Percentiles rank a stretch among this genome's conserved stretches.
Evolutionary conservation across 2,797 vertebrate species (phyloP).

Genomic region (Hippopotamyrus pictus): DNA sequence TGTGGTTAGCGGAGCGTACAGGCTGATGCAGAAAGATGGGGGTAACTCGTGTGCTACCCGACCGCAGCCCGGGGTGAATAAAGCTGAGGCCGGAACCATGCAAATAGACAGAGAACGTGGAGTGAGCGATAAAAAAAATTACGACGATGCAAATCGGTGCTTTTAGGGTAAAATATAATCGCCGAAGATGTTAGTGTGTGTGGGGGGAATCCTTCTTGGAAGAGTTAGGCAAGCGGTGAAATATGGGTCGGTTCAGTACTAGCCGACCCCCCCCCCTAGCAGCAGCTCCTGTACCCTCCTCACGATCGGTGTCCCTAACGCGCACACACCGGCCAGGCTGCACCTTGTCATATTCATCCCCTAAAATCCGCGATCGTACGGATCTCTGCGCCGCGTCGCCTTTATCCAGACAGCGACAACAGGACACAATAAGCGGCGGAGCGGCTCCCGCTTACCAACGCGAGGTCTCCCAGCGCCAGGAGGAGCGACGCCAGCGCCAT

Average conservation of each 20-base stretch:
- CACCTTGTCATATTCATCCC: not conserved
- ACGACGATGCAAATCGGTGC: not conserved
- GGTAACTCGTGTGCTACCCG: not conserved
- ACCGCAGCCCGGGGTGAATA: not conserved
- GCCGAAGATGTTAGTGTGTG: not conserved
- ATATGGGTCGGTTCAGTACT: conserved; percentile 62
- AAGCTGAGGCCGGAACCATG: not conserved
- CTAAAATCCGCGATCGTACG: not conserved
- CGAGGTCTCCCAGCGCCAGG: conserved; percentile 54
- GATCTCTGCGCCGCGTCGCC: not conserved
- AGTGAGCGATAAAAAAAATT: not conserved
- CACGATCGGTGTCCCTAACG: conserved; percentile 20
- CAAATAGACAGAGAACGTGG: not conserved
- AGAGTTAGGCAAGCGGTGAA: conserved; percentile 24
- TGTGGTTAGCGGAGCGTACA: not conserved
- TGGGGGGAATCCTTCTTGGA: not conserved
- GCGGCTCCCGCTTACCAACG: conserved; percentile 56
- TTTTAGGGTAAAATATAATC: not conserved
- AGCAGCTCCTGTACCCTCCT: conserved; percentile 31
- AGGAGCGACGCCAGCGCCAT: conserved; percentile 49
- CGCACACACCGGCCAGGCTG: not conserved
- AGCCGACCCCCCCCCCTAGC: conserved; percentile 36
- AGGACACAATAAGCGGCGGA: conserved; percentile 36
- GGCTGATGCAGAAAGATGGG: not conserved
- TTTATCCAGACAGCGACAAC: conserved; percentile 27